These are phyloP conservation scores for Rhodeus uyekii DNA, from an alignment of 2,797 vertebrate genomes.

Conservation along the genomic window DNA sequence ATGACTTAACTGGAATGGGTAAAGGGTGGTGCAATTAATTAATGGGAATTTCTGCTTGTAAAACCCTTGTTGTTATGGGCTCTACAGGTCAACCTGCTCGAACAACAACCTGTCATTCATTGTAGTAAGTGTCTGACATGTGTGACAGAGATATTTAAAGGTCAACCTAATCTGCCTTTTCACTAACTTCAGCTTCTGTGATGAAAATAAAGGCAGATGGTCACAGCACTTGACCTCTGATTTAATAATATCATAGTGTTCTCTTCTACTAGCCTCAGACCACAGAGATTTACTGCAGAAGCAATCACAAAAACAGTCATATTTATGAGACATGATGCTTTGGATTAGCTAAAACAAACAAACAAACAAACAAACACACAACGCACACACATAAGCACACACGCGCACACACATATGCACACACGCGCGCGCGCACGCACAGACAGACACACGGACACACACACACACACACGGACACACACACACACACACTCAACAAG, in stretches of 20 bases:
- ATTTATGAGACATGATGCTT: slow-evolving; percentile 10
- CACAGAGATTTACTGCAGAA: slow-evolving; percentile 38
- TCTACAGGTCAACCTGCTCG: slow-evolving; percentile 37
- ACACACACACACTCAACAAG: slow-evolving; percentile 3
- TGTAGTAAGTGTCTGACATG: slow-evolving; percentile 13
- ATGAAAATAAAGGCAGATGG: slow-evolving; percentile 41
- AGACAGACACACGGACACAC: too few relatives aligned
- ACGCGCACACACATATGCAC: too few relatives aligned
- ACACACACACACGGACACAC: too few relatives aligned
- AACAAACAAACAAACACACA: too few relatives aligned
- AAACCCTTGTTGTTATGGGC: slow-evolving; percentile 56
- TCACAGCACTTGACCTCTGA: slow-evolving; percentile 44
- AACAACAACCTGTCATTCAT: slow-evolving; percentile 19
- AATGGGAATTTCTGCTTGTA: slow-evolving; percentile 64
- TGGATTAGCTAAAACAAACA: neutral
- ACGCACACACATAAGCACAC: too few relatives aligned
- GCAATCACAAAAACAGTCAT: slow-evolving; percentile 38
- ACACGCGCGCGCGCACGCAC: too few relatives aligned
- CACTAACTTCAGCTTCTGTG: slow-evolving; percentile 39
- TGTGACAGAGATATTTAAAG: slow-evolving; percentile 30
- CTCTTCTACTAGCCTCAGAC: slow-evolving; percentile 37
- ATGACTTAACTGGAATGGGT: slow-evolving; percentile 34
- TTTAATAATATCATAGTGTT: slow-evolving; percentile 73
- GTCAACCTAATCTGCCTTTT: slow-evolving; percentile 66
- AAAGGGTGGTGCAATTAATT: slow-evolving; percentile 59